These are phyloP conservation scores for Meandrina meandrites DNA, from an alignment of 92 coral and sea anemone species.

Conservation along the genomic window DNA sequence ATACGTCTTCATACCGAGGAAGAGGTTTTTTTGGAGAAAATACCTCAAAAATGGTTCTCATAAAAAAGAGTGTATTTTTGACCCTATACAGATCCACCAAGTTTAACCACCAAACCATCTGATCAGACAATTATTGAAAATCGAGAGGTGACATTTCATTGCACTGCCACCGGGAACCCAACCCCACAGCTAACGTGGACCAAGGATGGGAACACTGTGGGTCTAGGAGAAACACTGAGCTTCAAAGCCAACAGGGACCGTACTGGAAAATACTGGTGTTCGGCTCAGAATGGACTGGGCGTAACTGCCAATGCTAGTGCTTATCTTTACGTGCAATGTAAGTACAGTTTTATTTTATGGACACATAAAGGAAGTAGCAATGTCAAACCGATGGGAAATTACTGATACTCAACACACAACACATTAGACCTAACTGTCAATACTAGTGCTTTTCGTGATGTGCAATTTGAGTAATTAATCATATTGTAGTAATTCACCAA, in stretches of 20 bases:
- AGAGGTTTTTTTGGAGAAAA: no score
- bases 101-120: not conserved
- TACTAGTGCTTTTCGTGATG: no score
- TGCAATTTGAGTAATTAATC: no score
- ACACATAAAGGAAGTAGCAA: no score
- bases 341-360: not conserved
- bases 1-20: no score
- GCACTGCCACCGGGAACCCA: slow-evolving; percentile 11
- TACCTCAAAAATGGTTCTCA: no score
- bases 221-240: not conserved
- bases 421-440: no score
- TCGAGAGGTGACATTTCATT: not conserved
- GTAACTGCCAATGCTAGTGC: not conserved
- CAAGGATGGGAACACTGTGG: not conserved
- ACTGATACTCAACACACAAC: no score
- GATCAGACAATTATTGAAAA: slow-evolving; percentile 7
- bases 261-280: slow-evolving; percentile 13
- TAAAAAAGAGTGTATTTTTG: no score
- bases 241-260: not conserved
- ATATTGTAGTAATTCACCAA: no score
- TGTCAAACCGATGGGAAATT: no score
- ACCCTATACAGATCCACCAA: not conserved
- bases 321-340: not conserved
- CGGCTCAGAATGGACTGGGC: not conserved
- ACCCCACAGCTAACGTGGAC: not conserved